Base-by-base conservation (phyloP, 1,140 invertebrate species). In the Drosophila virilis region DNA sequence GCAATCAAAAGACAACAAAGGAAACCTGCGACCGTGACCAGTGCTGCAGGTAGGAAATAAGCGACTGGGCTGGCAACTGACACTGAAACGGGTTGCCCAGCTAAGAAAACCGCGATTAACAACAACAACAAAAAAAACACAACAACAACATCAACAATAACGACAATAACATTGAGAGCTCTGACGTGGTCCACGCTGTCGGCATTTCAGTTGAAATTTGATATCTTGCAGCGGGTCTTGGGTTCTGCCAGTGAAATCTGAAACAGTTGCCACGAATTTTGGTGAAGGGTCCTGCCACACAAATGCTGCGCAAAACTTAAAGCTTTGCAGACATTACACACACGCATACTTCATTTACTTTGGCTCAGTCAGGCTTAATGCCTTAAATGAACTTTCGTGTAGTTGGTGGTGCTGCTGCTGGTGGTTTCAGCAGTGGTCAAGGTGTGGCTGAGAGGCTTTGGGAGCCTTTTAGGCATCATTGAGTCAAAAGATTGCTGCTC, bases 401-500 rank as follows among this genome's bases (percentile, higher is more conserved):
- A 58, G 43, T 8, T 9, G 9, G 13, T 50, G 51, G 4, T 48
- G 22, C 28, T 55, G 12, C 22, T 50, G 22, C 15, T 40, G 62
- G 22, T 8, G 13, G 46, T 45, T 37, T 10, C 9, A n/a, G 15
- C 37, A 58, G 50, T 68, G 73, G 73, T 67, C 65, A 75, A 86
- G 82, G 71, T 74, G 52, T 59, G 43, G 37, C 46, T 61, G 45
- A 48, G 46, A 62, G 48, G 38, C 6, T 22, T 58, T 48, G 33
- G 54, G 35, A 38, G 64, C 74, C 77, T 61, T 85, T 85, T 75
- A 68, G 81, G 82, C 82, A 88, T 86, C 84, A 88, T 74, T 89
- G 84, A 75, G 74, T 79, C 84, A 78, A 84, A 89, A 89, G 84
- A 89, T 89, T 89, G 84, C 84, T 89, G 84, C 67, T 89, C 80